Evolutionary conservation across 2,113 vertebrate genomes (phyloP).

Genomic region (Gavialis gangeticus): DNA sequence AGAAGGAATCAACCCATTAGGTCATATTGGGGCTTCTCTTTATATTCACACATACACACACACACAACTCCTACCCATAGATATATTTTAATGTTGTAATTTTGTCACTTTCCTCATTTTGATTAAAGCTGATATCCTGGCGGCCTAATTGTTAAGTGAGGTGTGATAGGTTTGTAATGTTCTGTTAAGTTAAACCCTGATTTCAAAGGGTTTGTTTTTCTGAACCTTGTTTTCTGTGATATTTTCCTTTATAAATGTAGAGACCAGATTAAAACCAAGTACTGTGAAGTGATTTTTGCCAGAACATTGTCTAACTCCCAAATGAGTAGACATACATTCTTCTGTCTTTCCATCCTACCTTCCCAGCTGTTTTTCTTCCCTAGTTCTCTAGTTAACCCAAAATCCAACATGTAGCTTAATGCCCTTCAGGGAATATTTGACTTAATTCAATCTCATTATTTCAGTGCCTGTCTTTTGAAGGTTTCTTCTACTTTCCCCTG

Average conservation of each 20-base stretch:
- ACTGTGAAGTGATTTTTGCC: constrained; percentile 32
- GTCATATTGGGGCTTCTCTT: fast-evolving
- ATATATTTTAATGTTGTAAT: background rate
- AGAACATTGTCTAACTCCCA: constrained; percentile 44
- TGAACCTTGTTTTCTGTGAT: constrained; percentile 18
- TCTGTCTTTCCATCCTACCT: constrained; percentile 23
- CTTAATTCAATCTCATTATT: background rate
- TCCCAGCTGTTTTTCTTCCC: constrained; percentile 37
- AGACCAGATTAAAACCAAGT: background rate
- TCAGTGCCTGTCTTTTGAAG: background rate
- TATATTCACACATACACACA: background rate
- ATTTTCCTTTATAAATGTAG: constrained; percentile 14
- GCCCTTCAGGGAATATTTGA: background rate
- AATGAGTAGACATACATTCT: background rate
- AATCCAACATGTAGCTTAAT: constrained; percentile 25
- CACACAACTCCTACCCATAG: background rate
- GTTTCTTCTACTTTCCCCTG: background rate
- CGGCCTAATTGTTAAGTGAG: background rate
- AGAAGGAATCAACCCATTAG: background rate
- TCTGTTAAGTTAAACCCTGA: background rate
- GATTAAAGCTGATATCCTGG: background rate
- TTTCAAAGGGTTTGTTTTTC: constrained; percentile 23
- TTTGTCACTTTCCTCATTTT: background rate
- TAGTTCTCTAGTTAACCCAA: constrained; percentile 24
- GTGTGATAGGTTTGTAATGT: background rate